A percentile compares a stretch with the other conserved stretches of the same genome.
Conservation (phyloP, 2,113 vertebrate genomes). For the Opisthocomus hoazin region DNA sequence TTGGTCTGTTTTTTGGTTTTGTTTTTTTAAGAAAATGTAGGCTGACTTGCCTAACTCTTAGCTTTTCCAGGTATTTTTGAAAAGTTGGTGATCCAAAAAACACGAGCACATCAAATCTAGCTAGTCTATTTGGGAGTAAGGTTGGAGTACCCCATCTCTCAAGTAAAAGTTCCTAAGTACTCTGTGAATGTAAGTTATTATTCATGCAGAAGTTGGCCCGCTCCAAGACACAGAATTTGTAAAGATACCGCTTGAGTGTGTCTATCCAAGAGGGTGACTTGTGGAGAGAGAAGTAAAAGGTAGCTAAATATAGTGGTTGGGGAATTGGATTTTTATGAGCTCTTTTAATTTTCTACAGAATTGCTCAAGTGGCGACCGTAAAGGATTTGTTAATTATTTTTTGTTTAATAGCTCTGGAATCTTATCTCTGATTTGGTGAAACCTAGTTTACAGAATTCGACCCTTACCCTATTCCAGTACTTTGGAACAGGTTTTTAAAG, state of each 20-base stretch:
- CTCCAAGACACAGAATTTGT: not conserved
- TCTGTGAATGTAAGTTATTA: not conserved
- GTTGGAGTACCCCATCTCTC: not conserved
- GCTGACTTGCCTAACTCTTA: not conserved
- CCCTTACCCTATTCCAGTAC: not conserved
- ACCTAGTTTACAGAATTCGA: not conserved
- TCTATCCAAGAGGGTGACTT: not conserved
- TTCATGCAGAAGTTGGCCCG: not conserved
- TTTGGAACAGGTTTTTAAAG: not conserved
- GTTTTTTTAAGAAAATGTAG: not conserved
- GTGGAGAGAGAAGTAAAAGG: not conserved
- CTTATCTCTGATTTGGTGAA: not conserved
- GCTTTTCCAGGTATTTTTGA: conserved; percentile 3
- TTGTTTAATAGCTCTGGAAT: not conserved
- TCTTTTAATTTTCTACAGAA: not conserved
- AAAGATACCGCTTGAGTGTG: not conserved
- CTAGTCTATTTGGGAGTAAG: not conserved
- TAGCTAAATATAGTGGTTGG: not conserved
- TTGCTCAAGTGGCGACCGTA: not conserved
- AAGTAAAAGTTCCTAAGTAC: not conserved
- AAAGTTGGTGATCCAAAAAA: not conserved
- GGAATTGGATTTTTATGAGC: not conserved
- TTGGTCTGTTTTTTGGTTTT: not conserved
- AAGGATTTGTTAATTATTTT: not conserved
- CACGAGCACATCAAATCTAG: not conserved